Evolutionary conservation across 2,797 vertebrate species (phyloP).

Genomic region (Synaphobranchus kaupii): DNA sequence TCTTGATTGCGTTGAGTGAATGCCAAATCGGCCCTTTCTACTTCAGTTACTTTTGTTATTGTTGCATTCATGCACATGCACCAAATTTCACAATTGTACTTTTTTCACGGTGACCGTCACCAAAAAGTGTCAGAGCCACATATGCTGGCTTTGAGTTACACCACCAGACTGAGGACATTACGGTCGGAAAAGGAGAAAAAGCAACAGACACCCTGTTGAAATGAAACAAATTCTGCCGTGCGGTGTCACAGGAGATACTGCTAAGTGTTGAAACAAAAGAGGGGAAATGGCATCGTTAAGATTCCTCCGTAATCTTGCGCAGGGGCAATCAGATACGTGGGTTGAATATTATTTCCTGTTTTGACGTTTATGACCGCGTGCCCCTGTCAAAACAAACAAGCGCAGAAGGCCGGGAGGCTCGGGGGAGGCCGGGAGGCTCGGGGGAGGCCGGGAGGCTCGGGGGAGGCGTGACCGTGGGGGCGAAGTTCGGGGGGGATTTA

Average conservation of each 20-base stretch:
- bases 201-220: not conserved
- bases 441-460: too few species aligned
- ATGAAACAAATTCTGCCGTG: not conserved
- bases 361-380: not conserved
- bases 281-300: not conserved
- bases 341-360: slow-evolving; percentile 16
- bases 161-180: not conserved
- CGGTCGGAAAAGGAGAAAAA: not conserved
- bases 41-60: not conserved
- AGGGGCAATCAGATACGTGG: not conserved
- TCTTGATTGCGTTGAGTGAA: not conserved
- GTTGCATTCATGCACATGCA: not conserved
- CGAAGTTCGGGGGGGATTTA: not conserved
- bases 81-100: not conserved
- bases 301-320: not conserved
- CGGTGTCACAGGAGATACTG: not conserved
- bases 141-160: not conserved
- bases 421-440: too few species aligned
- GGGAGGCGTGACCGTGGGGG: not conserved
- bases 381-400: not conserved
- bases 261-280: not conserved
- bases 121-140: not conserved
- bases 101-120: not conserved
- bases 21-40: not conserved
- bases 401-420: not conserved